Evolutionary conservation across 2,888 invertebrate genomes (phyloP).

Genomic region (Ectemnius continuus): DNA sequence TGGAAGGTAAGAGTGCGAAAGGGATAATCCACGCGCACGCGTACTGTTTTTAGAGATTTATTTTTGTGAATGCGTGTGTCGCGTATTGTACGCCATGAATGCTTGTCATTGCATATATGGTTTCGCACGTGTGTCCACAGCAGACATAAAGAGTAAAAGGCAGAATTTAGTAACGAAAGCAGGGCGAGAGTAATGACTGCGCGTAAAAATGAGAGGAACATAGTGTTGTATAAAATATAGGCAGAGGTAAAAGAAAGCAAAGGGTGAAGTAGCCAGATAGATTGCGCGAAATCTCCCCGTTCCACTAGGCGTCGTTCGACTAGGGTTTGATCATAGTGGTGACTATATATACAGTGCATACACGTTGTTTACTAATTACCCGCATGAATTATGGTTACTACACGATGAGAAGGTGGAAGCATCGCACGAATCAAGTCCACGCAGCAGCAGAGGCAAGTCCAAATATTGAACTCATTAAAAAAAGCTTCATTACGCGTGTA

Average conservation of each 20-base stretch:
- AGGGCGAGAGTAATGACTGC: not conserved
- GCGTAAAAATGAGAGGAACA: conserved; percentile 6
- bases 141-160: not conserved
- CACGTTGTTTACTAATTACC: too few species aligned
- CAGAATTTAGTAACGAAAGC: conserved; percentile 9
- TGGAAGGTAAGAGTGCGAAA: conserved; percentile 16
- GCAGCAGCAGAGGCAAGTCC: too few species aligned
- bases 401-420: too few species aligned
- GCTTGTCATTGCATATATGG: conserved; percentile 25
- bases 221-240: conserved; percentile 2
- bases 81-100: conserved; percentile 47
- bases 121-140: conserved; percentile 12
- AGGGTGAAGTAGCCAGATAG: conserved; percentile 5
- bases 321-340: conserved; percentile 25
- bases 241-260: conserved; percentile 7
- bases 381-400: too few species aligned
- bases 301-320: conserved; percentile 33
- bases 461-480: not conserved
- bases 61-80: conserved; percentile 64
- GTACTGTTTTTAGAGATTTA: conserved; percentile 66
- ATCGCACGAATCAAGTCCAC: too few species aligned
- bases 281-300: conserved; percentile 25
- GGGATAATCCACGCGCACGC: conserved; percentile 47
- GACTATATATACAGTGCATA: too few species aligned
- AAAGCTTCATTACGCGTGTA: not conserved